Evolutionary conservation across 2,888 invertebrate genomes (phyloP), one percentile per base, ranked within the genome.

Genomic region (Luffia ferchaultella): DNA sequence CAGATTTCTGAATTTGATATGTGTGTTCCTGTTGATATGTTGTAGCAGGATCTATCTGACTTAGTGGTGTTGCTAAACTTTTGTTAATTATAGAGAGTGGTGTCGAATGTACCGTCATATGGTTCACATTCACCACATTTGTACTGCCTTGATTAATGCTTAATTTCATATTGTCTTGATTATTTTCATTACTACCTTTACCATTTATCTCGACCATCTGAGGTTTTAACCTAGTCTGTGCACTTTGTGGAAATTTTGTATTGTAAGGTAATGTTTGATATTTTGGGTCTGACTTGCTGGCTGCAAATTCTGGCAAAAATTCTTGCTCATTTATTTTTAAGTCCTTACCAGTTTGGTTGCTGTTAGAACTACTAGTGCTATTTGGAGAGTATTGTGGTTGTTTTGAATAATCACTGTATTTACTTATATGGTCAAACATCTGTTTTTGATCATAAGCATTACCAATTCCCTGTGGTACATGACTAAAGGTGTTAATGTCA

Each of bases 221-320:
- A 7, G 43, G n/a, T 43, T 49, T 49, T 9, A 70, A 62, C 65
- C 80, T 82, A 56, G 68, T 55, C 62, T 82, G 80, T 42, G 73
- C 76, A 51, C 76, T 77, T 85, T 17, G 89, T 79, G 90, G 89
- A 70, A 93, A 93, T 76, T 94, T 96, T 41, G 92, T 93, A 69
- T 91, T 96, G 78, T 94, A 93, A 60, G 96, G 95, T 75, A 96
- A 83, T 20, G 95, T 95, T 85, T 96, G 95, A 83, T 93, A 96
- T 77, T 94, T 97, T 43, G 92, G 94, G 73, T 96, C 95, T 51
- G 91, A 91, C 71, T 95, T 95, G 64, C 90, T 93, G 19, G 92
- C 88, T 53, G 89, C 88, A 66, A 93, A 92, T 64, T 92, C 89
- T 51, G 88, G 87, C 17, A 87, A 74, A 57, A 83, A 84, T 62